Evolutionary conservation across 2,113 vertebrate species (phyloP), one percentile per base, ranked within the genome.

Genomic region (Entelurus aequoreus): DNA sequence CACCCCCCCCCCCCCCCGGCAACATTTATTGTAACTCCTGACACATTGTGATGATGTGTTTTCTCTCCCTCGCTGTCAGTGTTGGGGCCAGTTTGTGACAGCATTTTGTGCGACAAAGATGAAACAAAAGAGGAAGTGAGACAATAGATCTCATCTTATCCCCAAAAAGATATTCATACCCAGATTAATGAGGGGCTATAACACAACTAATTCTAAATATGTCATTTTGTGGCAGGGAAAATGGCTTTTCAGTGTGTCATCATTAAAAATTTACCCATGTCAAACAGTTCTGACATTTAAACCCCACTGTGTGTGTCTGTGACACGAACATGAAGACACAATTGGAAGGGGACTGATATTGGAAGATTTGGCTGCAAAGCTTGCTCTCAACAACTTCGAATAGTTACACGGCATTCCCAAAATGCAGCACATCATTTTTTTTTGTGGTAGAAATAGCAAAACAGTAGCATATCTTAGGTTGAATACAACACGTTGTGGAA

Each of bases 241-340:
- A 80, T 77, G 71, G 74, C 80, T 88, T 86, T 89, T 83, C 88
- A 88, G 84, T 72, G 47, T 88, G 88, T 87, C 76, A 81, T 80
- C 84, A 90, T 89, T 85, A 89, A 90, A 90, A 87, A 88, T 89
- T 90, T 69, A 89, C 74, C 69, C 69, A 68, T 77, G 84, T 90
- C 84, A 88, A 87, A 90, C 85, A 85, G 83, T 82, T 72, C 68
- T 90, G 88, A 88, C 88, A 90, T 89, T 89, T 90, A 84, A 69
- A 77, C 79, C 82, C 66, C 65, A 5, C 75, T 75, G 68, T 60
- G 75, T 78, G 78, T 82, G 75, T 84, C 67, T 71, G 70, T 75
- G 50, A 72, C 78, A 76, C 78, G 76, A 65, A 79, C 69, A 65
- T 78, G 55, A 63, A 82, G 76, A 83, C 65, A 78, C 72, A 87